Base-by-base conservation (phyloP, 2,888 invertebrate genomes). In the Trissoscelio sp. region DNA sequence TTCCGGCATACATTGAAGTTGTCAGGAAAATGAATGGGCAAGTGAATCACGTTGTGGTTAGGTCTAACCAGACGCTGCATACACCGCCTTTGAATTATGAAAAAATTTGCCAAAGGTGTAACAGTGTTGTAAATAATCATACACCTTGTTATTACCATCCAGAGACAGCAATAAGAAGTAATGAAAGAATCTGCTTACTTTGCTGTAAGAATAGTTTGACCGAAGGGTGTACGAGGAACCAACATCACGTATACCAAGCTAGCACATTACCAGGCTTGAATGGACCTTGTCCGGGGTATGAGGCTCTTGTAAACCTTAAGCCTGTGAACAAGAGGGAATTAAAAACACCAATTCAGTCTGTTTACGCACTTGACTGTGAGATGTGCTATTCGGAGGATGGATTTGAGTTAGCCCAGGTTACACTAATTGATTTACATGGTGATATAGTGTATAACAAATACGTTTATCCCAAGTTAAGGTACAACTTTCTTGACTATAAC, bases 311-410 rank as follows among this genome's bases (percentile, higher is more conserved):
- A 93, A 57, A 95, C 95, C 1, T n/a, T n/a, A n/a, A n/a, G n/a
- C 16, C 48, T 11, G 5, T 0, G 88, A 0, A 88, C 86, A 46
- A 85, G 83, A 3, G 81, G 79, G 11, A 11, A 85, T 86, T 1
- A 91, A 92, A 72, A 92, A 92, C 0, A 2, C 37, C 66, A 0
- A 11, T 66, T 0, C 1, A 51, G 1, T 70, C 69, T 1, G 94
- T 96, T 0, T 98, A 95, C 91, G 96, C 97, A 0, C 90, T 99
- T 20, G 99, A 99, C 92, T 98, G 99, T 90, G 99, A 99, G 92
- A 99, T 99, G 99, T 97, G 97, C 86, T 98, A 96, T 90, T 98
- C 98, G 3, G 95, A 95, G 0, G 93, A 93, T 16, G 99, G 99
- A 0, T 92, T 96, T 55, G 98, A 99, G 91, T 92, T 98, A 67